Conservation (phyloP, 1,140 invertebrate genomes). For the Pararge aegeria region DNA sequence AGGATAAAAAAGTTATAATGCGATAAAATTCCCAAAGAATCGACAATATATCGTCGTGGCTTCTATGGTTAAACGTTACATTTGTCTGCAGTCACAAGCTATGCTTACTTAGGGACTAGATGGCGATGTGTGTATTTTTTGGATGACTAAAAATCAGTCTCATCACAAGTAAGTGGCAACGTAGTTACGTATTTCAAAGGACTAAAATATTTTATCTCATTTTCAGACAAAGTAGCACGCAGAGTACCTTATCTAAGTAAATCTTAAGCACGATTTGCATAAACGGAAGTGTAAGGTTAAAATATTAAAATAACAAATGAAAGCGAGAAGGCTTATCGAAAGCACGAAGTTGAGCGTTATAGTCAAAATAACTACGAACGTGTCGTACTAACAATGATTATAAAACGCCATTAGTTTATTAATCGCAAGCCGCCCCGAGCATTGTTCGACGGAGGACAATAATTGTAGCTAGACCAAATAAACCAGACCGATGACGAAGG, state of each 20-base stretch:
- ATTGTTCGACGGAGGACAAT: conserved; percentile 70
- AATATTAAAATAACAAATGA: conserved; percentile 58
- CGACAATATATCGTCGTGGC: too few relatives aligned
- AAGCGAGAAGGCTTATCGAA: conserved; percentile 59
- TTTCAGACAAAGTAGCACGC: not conserved
- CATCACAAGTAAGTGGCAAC: too few relatives aligned
- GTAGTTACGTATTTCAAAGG: too few relatives aligned
- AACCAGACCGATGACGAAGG: conserved; percentile 32
- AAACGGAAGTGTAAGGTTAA: conserved; percentile 45
- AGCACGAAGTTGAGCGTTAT: conserved; percentile 61
- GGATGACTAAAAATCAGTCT: too few relatives aligned
- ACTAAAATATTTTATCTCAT: not conserved
- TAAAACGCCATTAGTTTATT: conserved; percentile 66
- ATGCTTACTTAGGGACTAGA: too few relatives aligned
- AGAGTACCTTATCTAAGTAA: not conserved
- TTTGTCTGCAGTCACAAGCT: too few relatives aligned
- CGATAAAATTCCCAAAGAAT: too few relatives aligned
- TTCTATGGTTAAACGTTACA: too few relatives aligned
- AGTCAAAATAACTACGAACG: conserved; percentile 65
- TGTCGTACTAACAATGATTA: conserved; percentile 52
- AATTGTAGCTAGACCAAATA: conserved; percentile 75
- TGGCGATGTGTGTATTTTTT: too few relatives aligned
- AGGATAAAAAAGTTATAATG: too few relatives aligned
- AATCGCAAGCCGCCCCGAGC: conserved; percentile 52
- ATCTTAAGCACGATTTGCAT: conserved; percentile 1